Percentiles rank a stretch among this genome's conserved stretches.
These are phyloP conservation scores for Pelvicachromis taeniatus DNA, from an alignment of 2,113 vertebrate species.

Conservation along the genomic window DNA sequence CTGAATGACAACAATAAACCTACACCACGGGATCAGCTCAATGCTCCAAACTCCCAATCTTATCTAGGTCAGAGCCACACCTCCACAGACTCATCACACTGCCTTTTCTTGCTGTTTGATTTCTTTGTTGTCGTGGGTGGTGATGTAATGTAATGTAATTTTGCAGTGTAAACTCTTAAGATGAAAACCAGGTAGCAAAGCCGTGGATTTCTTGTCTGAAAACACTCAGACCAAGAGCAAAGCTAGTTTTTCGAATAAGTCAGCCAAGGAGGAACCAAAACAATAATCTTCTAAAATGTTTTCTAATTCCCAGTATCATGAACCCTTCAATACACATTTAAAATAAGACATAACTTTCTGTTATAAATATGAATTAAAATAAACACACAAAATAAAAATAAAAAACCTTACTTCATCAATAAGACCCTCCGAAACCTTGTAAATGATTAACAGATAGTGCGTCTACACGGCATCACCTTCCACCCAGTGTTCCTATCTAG, in stretches of 20 bases:
- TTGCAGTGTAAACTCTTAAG: slow-evolving; percentile 27
- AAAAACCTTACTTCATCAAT: background rate
- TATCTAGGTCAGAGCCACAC: slow-evolving; percentile 62
- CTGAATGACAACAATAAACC: slow-evolving; percentile 46
- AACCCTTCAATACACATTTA: background rate
- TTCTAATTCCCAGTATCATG: background rate
- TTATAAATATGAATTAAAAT: background rate
- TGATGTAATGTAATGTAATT: slow-evolving; percentile 65
- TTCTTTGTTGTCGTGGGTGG: slow-evolving; percentile 46
- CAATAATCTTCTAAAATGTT: background rate
- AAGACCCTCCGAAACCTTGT: background rate
- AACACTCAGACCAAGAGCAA: background rate
- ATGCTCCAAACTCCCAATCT: slow-evolving; percentile 22
- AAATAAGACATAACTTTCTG: background rate
- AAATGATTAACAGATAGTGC: slow-evolving; percentile 51
- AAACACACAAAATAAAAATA: background rate
- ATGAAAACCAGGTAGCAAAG: slow-evolving; percentile 22
- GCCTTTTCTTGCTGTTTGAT: slow-evolving; percentile 11
- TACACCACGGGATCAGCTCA: slow-evolving; percentile 27
- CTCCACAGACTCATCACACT: slow-evolving; percentile 41
- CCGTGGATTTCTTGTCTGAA: background rate
- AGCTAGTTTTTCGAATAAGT: background rate
- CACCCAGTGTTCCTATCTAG: slow-evolving; percentile 47
- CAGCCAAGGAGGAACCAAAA: background rate
- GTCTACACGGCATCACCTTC: background rate